A percentile compares a stretch with the other conserved stretches of the same genome.
Conservation (phyloP, 1,140 invertebrate species). For the Macrobrachium nipponense region DNA sequence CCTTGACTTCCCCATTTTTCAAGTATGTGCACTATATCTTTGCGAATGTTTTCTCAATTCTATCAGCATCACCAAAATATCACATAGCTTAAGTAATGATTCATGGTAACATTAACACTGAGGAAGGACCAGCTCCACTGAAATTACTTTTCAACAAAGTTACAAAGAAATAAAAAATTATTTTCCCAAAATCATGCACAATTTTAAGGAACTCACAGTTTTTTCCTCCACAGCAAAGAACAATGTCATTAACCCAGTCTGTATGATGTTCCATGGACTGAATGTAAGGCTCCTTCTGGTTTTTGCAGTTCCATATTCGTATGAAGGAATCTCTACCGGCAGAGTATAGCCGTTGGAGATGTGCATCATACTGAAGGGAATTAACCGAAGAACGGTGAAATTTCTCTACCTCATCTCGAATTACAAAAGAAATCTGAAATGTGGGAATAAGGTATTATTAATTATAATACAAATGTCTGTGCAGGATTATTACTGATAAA, state of each 20-base stretch:
- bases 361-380: constrained; percentile 92
- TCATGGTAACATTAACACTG: no score
- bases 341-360: constrained; percentile 90
- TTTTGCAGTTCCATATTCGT: constrained; percentile 88
- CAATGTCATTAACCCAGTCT: constrained; percentile 99
- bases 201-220: constrained; percentile 77
- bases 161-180: no score
- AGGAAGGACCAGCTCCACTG: no score
- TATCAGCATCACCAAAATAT: no score
- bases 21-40: no score
- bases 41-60: no score
- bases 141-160: no score
- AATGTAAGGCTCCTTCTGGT: constrained; percentile 84
- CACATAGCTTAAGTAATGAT: no score
- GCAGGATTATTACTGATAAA: background rate
- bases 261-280: constrained; percentile 97
- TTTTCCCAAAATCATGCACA: constrained; percentile 22
- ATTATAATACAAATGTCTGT: no score
- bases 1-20: no score
- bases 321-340: constrained; percentile 99
- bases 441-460: no score
- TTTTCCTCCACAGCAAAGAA: constrained; percentile 95
- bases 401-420: constrained; percentile 94
- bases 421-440: constrained; percentile 94
- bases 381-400: constrained; percentile 96